Evolutionary conservation across 2,888 invertebrate genomes (phyloP).

Genomic region (Mimumesa dahlbomi): DNA sequence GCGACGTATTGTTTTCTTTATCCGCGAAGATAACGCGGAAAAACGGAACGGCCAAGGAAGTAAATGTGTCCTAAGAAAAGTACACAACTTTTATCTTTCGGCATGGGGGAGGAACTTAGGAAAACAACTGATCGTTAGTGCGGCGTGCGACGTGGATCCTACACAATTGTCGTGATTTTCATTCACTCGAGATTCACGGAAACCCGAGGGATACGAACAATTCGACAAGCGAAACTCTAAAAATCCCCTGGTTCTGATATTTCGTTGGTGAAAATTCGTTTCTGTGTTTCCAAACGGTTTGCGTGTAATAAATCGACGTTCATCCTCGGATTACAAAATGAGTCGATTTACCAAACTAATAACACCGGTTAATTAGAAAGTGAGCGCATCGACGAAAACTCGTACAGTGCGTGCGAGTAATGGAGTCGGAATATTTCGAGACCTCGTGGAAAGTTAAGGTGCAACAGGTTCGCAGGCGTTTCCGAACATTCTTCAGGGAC

Average conservation of each 20-base stretch:
- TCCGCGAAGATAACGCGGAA: conserved; percentile 45
- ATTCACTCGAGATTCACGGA: not conserved
- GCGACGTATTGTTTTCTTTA: conserved; percentile 47
- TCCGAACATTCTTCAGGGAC: conserved; percentile 66
- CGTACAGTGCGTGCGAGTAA: conserved; percentile 22
- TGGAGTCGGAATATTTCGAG: conserved; percentile 74
- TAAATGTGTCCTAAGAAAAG: conserved; percentile 42
- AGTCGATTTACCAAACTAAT: not conserved
- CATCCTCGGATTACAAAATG: too few relatives aligned
- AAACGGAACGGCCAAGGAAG: conserved; percentile 16
- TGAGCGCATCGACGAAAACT: not conserved
- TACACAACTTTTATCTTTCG: conserved; percentile 52
- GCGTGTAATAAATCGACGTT: too few relatives aligned
- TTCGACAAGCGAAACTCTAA: too few relatives aligned
- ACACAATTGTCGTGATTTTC: not conserved
- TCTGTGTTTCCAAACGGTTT: too few relatives aligned
- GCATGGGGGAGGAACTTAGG: conserved; percentile 26
- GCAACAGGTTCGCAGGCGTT: conserved; percentile 68
- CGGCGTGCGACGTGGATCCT: conserved; percentile 5
- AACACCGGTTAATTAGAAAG: too few relatives aligned
- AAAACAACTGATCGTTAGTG: conserved; percentile 41
- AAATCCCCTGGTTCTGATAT: not conserved
- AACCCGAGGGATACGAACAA: too few relatives aligned
- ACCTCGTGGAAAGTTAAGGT: conserved; percentile 74
- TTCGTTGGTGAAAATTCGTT: too few relatives aligned